phyloP scores from a whole-genome alignment of 2,888 invertebrate species.

The Microdon myrmicae region DNA sequence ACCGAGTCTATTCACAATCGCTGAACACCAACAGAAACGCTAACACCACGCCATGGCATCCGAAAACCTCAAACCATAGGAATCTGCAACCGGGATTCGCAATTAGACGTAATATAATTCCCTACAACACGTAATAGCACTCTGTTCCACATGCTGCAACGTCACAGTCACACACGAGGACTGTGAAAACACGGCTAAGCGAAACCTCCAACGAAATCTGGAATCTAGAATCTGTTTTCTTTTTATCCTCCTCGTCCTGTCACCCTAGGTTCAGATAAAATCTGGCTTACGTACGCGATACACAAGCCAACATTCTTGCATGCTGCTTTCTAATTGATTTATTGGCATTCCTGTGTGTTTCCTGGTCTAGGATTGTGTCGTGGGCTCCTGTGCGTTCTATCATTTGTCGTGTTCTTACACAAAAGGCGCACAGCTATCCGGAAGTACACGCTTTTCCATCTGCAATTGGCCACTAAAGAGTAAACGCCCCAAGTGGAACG shows the following conservation, averaged over 20 bases:
- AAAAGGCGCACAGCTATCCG: not conserved
- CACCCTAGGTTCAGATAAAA: too few relatives aligned
- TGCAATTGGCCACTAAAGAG: conserved; percentile 6
- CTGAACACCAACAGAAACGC: conserved; percentile 24
- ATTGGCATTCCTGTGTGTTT: conserved; percentile 47
- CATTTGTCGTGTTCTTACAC: conserved; percentile 24
- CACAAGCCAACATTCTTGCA: conserved; percentile 47
- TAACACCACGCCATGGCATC: conserved; percentile 3
- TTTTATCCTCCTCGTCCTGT: too few relatives aligned
- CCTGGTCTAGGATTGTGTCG: conserved; percentile 11
- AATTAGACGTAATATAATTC: conserved; percentile 52
- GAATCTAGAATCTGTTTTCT: too few relatives aligned
- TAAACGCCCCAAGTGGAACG: conserved; percentile 33
- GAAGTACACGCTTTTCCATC: not conserved
- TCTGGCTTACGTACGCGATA: too few relatives aligned
- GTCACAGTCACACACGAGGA: not conserved
- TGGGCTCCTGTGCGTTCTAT: conserved; percentile 33
- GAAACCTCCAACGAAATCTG: too few relatives aligned
- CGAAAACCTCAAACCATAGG: conserved; percentile 1
- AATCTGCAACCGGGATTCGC: conserved; percentile 40
- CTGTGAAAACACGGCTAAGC: not conserved
- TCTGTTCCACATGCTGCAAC: conserved; percentile 29
- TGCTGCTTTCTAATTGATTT: conserved; percentile 50
- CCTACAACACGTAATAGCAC: conserved; percentile 46
- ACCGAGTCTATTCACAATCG: conserved; percentile 33